These are phyloP conservation scores for Cotesia congregata DNA, from an alignment of 2,888 invertebrate genomes.

Conservation along the genomic window DNA sequence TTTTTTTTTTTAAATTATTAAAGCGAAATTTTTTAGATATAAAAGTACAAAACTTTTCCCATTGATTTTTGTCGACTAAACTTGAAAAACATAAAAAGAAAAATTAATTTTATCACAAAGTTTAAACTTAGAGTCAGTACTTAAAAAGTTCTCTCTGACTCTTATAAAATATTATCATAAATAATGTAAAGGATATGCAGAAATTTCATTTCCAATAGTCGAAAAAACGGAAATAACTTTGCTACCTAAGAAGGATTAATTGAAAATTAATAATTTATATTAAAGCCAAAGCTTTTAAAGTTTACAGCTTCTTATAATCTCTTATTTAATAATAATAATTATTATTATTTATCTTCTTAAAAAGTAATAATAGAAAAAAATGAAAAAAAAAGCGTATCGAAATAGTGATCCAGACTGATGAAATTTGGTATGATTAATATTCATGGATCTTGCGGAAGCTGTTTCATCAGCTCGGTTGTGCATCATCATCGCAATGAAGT, in stretches of 20 bases:
- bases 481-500: neutral
- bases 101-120: neutral
- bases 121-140: neutral
- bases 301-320: neutral
- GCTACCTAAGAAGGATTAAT: neutral
- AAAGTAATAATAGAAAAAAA: neutral
- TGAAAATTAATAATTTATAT: neutral
- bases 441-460: neutral
- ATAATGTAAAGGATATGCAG: neutral
- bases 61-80: no score
- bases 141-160: neutral
- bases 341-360: neutral
- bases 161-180: neutral
- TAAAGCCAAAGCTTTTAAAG: neutral
- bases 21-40: no score
- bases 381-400: neutral
- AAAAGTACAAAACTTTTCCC: no score
- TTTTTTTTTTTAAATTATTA: no score
- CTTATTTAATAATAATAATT: neutral
- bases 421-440: neutral
- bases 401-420: neutral
- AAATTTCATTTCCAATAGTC: neutral
- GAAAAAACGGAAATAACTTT: neutral
- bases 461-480: constrained; percentile 1
- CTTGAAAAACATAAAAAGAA: no score